Percentiles rank a stretch among this genome's conserved stretches.
Evolutionary conservation across 2,888 invertebrate species (phyloP).

Genomic region (Eurois occulta): DNA sequence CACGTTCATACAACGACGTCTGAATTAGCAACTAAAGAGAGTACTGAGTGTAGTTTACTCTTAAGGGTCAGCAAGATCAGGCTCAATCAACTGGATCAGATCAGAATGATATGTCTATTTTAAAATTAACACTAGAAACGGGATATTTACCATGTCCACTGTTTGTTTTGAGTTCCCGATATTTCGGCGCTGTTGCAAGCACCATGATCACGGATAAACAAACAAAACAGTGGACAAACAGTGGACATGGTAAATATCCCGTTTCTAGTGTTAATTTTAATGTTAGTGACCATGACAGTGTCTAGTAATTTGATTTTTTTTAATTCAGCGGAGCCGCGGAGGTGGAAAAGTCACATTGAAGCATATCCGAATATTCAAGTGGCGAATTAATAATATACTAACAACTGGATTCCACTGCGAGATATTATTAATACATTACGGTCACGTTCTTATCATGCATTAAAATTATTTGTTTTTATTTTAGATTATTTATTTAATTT

Average conservation of each 20-base stretch:
- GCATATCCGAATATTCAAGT: background rate
- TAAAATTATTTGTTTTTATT: background rate
- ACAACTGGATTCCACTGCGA: slow-evolving; percentile 4
- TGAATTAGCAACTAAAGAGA: background rate
- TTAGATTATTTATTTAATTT: background rate
- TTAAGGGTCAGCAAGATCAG: background rate
- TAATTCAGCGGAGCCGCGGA: background rate
- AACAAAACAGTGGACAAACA: too few species aligned
- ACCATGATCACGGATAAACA: too few species aligned
- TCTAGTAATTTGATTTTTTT: background rate
- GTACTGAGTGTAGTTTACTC: background rate
- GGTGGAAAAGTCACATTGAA: slow-evolving; percentile 12
- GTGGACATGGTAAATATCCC: too few species aligned
- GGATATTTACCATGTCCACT: too few species aligned
- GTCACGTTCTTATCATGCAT: background rate
- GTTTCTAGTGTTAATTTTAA: too few species aligned
- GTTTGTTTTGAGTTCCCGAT: too few species aligned
- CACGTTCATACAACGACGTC: background rate
- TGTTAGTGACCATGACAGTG: too few species aligned
- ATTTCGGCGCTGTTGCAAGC: too few species aligned
- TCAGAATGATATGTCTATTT: background rate
- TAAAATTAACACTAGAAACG: too few species aligned
- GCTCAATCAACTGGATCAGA: background rate
- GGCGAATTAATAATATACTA: background rate
- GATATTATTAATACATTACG: background rate